Percentiles rank a stretch among this genome's conserved stretches.
phyloP scores from a whole-genome alignment of 2,888 invertebrate species.

The Patella depressa region DNA sequence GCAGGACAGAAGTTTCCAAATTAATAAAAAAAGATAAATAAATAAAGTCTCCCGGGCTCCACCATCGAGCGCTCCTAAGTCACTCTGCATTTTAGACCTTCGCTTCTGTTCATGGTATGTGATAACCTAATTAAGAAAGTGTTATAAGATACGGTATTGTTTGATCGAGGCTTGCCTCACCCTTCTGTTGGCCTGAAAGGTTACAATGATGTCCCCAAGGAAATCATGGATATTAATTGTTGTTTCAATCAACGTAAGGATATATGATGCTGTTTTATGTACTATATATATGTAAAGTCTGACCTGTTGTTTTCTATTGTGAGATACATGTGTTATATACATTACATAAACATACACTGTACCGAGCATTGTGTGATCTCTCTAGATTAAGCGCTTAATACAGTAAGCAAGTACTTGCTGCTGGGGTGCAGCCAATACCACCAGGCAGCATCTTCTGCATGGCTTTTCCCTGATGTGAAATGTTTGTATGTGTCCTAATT shows the following conservation, averaged over 20 bases:
- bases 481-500: slow-evolving; percentile 34
- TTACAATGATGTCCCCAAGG: slow-evolving; percentile 22
- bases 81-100: slow-evolving; percentile 25
- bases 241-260: not conserved
- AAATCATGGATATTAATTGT: not conserved
- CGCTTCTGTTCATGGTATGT: slow-evolving; percentile 28
- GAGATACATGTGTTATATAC: slow-evolving; percentile 7
- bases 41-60: slow-evolving; percentile 34
- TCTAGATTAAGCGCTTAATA: slow-evolving; percentile 10
- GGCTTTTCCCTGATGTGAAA: slow-evolving; percentile 34
- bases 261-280: slow-evolving; percentile 5
- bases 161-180: slow-evolving; percentile 7
- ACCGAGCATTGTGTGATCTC: slow-evolving; percentile 11
- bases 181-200: slow-evolving; percentile 53
- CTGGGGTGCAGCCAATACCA: not conserved
- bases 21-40: not conserved
- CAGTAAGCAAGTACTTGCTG: slow-evolving; percentile 9
- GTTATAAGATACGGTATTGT: slow-evolving; percentile 15
- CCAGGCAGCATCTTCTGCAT: slow-evolving; percentile 16
- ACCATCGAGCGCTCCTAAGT: slow-evolving; percentile 14
- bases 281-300: slow-evolving; percentile 6
- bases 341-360: slow-evolving; percentile 11
- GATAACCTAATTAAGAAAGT: slow-evolving; percentile 31
- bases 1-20: slow-evolving; percentile 25
- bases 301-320: slow-evolving; percentile 3